A percentile compares a stretch with the other conserved stretches of the same genome.
Evolutionary conservation across 2,888 invertebrate genomes (phyloP).

Genomic region (Nymphalis c-album): DNA sequence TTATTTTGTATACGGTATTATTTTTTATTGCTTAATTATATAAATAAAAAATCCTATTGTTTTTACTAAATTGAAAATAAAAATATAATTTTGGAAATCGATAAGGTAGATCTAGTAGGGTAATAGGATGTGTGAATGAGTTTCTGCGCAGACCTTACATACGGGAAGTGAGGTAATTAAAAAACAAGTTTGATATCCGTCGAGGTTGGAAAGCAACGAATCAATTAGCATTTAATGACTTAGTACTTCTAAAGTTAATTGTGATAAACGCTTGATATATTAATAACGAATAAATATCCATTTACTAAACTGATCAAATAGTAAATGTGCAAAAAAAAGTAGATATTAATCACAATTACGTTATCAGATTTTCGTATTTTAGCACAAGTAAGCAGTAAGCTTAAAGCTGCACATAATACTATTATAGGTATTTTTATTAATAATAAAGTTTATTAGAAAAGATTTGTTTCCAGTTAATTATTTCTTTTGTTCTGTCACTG

Average conservation of each 20-base stretch:
- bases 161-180: slow-evolving; percentile 41
- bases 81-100: neutral
- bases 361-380: too few species aligned
- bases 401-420: too few species aligned
- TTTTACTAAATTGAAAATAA: neutral
- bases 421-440: too few species aligned
- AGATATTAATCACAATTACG: too few species aligned
- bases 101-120: neutral
- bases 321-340: too few species aligned
- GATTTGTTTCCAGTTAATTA: too few species aligned
- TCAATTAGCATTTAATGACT: slow-evolving; percentile 25
- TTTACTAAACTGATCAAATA: too few species aligned
- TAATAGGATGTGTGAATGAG: slow-evolving; percentile 32
- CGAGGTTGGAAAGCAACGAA: slow-evolving; percentile 33
- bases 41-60: neutral
- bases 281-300: neutral
- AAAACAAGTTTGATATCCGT: slow-evolving; percentile 43
- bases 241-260: neutral
- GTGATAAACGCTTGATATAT: slow-evolving; percentile 10
- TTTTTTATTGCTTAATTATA: neutral
- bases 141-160: slow-evolving; percentile 11
- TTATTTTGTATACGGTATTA: neutral
- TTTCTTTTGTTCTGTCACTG: too few species aligned
- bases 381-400: too few species aligned
- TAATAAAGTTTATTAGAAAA: too few species aligned